Evolutionary conservation across 2,888 invertebrate species (phyloP).

Genomic region (Diarsia brunnea): DNA sequence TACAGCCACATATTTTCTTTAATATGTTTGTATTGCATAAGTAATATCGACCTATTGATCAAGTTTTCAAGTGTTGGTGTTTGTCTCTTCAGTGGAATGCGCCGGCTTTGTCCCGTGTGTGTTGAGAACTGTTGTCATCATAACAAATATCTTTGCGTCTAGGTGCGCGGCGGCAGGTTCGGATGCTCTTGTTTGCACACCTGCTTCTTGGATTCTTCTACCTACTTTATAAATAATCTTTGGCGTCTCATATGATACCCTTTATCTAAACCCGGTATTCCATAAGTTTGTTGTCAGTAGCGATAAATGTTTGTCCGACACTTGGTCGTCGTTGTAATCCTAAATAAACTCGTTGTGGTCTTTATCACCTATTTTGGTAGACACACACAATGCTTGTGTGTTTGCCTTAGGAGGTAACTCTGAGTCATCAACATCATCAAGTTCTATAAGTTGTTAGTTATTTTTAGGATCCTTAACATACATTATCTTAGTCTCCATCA

Average conservation of each 20-base stretch:
- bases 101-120: slow-evolving; percentile 67
- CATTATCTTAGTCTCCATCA: slow-evolving; percentile 9
- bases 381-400: slow-evolving; percentile 45
- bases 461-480: slow-evolving; percentile 19
- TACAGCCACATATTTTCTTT: slow-evolving; percentile 38
- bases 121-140: slow-evolving; percentile 71
- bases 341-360: slow-evolving; percentile 45
- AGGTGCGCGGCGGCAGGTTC: slow-evolving; percentile 55
- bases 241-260: slow-evolving; percentile 28
- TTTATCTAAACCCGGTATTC: slow-evolving; percentile 41
- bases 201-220: slow-evolving; percentile 70
- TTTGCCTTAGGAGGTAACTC: slow-evolving; percentile 41
- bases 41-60: slow-evolving; percentile 62
- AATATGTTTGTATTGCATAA: slow-evolving; percentile 42
- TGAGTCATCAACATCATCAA: slow-evolving; percentile 60
- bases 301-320: slow-evolving; percentile 30
- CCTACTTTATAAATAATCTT: slow-evolving; percentile 47
- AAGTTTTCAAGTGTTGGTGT: slow-evolving; percentile 65
- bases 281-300: slow-evolving; percentile 38
- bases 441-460: slow-evolving; percentile 17
- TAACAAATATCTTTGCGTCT: slow-evolving; percentile 68
- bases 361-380: slow-evolving; percentile 50
- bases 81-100: slow-evolving; percentile 71
- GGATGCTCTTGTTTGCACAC: slow-evolving; percentile 71
- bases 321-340: slow-evolving; percentile 24